These are phyloP conservation scores for Anadara kagoshimensis DNA, from an alignment of 1,140 invertebrate species.

Conservation along the genomic window DNA sequence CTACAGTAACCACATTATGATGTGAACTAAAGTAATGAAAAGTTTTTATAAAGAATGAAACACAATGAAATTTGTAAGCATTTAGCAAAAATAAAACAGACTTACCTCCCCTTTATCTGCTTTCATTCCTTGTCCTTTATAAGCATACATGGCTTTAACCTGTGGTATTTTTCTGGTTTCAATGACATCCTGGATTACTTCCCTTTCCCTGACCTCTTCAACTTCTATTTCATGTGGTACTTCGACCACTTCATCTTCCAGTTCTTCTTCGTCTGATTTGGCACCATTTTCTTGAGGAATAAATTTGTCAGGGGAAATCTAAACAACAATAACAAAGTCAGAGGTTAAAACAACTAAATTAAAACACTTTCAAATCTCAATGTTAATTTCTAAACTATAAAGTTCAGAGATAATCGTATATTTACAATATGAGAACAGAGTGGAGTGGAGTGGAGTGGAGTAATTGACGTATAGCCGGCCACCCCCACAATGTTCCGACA, in stretches of 20 bases:
- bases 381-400: too few relatives aligned
- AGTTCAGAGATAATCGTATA: too few relatives aligned
- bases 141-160: conserved; percentile 89
- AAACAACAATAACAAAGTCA: too few relatives aligned
- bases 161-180: conserved; percentile 93
- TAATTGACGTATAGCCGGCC: too few relatives aligned
- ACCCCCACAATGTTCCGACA: too few relatives aligned
- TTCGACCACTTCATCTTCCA: conserved; percentile 76
- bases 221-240: conserved; percentile 89
- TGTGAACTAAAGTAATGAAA: too few relatives aligned
- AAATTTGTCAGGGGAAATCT: conserved; percentile 60
- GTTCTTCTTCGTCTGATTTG: conserved; percentile 68
- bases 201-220: conserved; percentile 89
- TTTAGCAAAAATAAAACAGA: background rate
- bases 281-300: conserved; percentile 64
- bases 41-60: too few relatives aligned
- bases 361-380: background rate
- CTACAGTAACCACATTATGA: too few relatives aligned
- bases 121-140: conserved; percentile 89
- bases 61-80: background rate
- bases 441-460: too few relatives aligned
- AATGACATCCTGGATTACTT: conserved; percentile 87
- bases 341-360: background rate
- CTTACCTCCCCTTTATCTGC: conserved; percentile 92
- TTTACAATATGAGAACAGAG: too few relatives aligned